Percentiles rank a stretch among this genome's conserved stretches.
phyloP scores from a whole-genome alignment of 2,888 invertebrate genomes.

The Blera fallax region DNA sequence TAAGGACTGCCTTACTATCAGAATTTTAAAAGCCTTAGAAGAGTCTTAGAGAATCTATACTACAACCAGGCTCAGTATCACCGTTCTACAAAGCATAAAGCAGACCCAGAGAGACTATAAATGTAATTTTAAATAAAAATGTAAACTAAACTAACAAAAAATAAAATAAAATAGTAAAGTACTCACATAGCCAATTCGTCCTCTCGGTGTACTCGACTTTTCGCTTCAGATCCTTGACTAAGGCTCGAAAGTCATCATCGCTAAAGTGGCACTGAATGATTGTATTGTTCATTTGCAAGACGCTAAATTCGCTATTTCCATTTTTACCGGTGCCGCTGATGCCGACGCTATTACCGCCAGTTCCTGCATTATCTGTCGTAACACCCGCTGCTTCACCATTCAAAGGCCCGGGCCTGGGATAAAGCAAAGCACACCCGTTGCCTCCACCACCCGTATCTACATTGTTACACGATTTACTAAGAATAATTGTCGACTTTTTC shows the following conservation, averaged over 20 bases:
- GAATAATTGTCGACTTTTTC: conserved; percentile 80
- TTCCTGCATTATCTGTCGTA: conserved; percentile 42
- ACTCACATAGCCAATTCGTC: conserved; percentile 83
- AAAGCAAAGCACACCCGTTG: conserved; percentile 71
- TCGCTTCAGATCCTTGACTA: conserved; percentile 81
- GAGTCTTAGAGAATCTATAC: too few species aligned
- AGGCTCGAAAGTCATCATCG: conserved; percentile 80
- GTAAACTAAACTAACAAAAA: too few species aligned
- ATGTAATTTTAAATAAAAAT: too few species aligned
- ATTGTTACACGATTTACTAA: conserved; percentile 80
- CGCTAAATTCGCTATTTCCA: conserved; percentile 80
- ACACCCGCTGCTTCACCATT: conserved; percentile 65
- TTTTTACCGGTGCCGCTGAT: conserved; percentile 65
- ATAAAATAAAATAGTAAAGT: conserved; percentile 10
- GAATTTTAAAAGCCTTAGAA: too few species aligned
- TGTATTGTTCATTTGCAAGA: conserved; percentile 81
- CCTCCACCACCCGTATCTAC: conserved; percentile 75
- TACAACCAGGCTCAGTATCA: too few species aligned
- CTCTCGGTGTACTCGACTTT: conserved; percentile 82
- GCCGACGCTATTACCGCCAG: conserved; percentile 28
- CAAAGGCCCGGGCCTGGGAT: conserved; percentile 20
- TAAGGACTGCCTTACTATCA: too few species aligned
- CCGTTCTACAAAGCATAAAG: too few species aligned
- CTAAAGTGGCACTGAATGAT: conserved; percentile 81
- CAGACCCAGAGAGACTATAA: too few species aligned